phyloP scores from a whole-genome alignment of 1,140 invertebrate species.

The Atta colombica region DNA sequence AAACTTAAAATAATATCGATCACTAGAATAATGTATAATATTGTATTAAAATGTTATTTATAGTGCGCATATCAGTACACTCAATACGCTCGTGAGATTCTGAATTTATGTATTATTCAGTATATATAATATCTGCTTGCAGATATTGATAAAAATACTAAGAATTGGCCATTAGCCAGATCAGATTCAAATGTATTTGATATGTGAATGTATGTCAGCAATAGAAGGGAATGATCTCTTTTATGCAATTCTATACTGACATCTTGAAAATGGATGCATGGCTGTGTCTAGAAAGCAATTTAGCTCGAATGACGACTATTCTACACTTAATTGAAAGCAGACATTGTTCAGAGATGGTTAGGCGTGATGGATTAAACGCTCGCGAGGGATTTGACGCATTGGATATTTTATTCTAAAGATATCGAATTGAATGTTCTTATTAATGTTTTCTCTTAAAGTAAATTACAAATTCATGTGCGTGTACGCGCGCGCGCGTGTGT shows the following conservation, averaged over 20 bases:
- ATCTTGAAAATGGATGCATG: slow-evolving; percentile 65
- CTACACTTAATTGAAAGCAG: slow-evolving; percentile 52
- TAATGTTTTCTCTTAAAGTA: neutral
- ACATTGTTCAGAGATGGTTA: slow-evolving; percentile 22
- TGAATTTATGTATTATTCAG: neutral
- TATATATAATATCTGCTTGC: neutral
- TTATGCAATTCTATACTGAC: slow-evolving; percentile 28
- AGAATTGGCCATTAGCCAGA: slow-evolving; percentile 76
- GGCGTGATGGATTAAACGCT: slow-evolving; percentile 24
- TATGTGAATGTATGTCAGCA: slow-evolving; percentile 47
- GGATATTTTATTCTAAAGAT: neutral
- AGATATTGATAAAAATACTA: slow-evolving; percentile 67
- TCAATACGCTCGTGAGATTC: neutral
- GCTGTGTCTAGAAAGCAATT: slow-evolving; percentile 83
- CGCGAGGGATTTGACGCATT: neutral
- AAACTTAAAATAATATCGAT: neutral
- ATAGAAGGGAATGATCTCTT: slow-evolving; percentile 59
- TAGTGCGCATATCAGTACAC: neutral
- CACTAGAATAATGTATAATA: neutral
- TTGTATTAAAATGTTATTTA: neutral
- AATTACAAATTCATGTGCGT: neutral
- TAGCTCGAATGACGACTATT: slow-evolving; percentile 68
- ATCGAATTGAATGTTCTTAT: neutral
- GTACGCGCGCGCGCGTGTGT: too few relatives aligned
- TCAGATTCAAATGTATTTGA: slow-evolving; percentile 67